These are phyloP conservation scores for Ophthalmolycus amberensis DNA, from an alignment of 2,113 vertebrate genomes.

Conservation along the genomic window DNA sequence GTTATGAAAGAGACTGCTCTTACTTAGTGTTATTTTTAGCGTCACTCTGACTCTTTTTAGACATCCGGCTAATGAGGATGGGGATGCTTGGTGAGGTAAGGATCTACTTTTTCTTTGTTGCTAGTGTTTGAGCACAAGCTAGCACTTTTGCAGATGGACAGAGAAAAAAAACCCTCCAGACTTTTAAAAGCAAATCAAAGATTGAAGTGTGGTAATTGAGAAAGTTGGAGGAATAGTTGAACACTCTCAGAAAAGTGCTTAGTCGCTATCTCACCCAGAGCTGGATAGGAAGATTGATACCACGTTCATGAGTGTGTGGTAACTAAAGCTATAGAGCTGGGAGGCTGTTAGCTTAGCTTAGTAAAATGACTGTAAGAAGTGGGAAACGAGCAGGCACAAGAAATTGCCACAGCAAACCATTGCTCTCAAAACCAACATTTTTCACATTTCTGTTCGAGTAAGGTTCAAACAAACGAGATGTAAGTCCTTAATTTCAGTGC, in stretches of 20 bases:
- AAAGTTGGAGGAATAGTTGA: neutral
- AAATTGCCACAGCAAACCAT: neutral
- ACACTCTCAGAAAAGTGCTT: too few species aligned
- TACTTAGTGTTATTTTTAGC: neutral
- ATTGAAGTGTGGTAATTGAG: neutral
- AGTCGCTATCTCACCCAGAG: neutral
- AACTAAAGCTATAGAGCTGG: neutral
- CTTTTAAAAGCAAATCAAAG: neutral
- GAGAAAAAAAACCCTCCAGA: neutral
- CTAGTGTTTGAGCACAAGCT: neutral
- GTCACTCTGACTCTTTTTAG: conserved; percentile 10
- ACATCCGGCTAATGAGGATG: conserved; percentile 24
- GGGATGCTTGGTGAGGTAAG: conserved; percentile 16
- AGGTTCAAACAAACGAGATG: neutral
- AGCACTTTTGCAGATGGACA: neutral
- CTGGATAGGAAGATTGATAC: neutral
- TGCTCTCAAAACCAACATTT: neutral
- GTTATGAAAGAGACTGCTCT: conserved; percentile 25
- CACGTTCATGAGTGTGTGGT: neutral
- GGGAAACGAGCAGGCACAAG: neutral
- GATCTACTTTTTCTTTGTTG: neutral
- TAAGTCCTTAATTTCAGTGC: neutral
- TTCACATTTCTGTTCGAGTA: neutral
- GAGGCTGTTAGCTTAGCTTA: neutral
- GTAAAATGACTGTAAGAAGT: neutral